Base-by-base conservation (phyloP, 2,797 vertebrate genomes). In the Hyperoplus immaculatus region DNA sequence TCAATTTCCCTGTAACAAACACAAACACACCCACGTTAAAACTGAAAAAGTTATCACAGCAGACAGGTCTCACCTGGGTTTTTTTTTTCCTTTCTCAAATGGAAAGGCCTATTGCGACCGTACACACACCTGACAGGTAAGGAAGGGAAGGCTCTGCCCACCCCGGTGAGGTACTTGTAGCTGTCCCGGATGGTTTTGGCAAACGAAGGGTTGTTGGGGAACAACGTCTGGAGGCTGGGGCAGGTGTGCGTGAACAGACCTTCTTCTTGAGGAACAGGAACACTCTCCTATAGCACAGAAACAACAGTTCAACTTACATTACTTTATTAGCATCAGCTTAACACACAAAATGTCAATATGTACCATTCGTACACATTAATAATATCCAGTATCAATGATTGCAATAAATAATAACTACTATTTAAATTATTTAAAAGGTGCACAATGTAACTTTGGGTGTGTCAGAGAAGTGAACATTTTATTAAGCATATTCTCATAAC, bases 81-180 rank as follows among this genome's bases (percentile, higher is more conserved):
- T 58, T 21, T 1, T 36, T 18, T 49, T 43, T 50, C n/a, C 1
- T 36, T 18, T 69, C 0, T 45, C 16, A 57, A 77, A 53, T 16
- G 16, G 42, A 72, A 65, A 46, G 4, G 6, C 0, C n/a, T 29
- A 1, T 43, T 53, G 8, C 1, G 13, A 29, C 3, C n/a, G 4
- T 5, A 65, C 84, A 67, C 84, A 36, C 66, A 96, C 96, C 94
- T 95, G 88, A 94, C 43, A 39, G 94, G 86, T 54, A 91, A 83
- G 8, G 89, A 78, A 53, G 91, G 89, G 87, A 94, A 92, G 60
- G 93, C 86, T 63, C 93, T 89, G 14, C 95, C 96, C 75, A 96
- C 95, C 42, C 95, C 95, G 0, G 94, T 95, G 82, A 96, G 95
- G 90, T 96, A 96, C 91, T 96, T 96, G 87, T 96, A 96, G 77